phyloP scores from a whole-genome alignment of 92 coral and sea anemone genomes.

The Diadumene lineata region DNA sequence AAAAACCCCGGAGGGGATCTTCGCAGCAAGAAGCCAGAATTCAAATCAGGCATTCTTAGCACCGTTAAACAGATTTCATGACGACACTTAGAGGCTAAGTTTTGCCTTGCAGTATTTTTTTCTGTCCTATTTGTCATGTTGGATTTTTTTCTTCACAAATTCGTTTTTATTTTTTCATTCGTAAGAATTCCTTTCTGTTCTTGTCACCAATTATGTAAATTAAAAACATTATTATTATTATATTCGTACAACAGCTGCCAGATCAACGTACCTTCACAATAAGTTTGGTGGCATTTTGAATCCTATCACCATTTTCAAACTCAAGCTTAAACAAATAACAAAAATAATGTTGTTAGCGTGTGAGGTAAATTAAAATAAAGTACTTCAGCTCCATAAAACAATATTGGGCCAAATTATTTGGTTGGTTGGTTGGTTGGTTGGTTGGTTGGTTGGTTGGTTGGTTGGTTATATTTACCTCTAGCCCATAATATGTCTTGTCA shows the following conservation, averaged over 20 bases:
- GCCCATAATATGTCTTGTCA: slow-evolving; percentile 14
- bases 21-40: too few species aligned
- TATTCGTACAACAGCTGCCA: background rate
- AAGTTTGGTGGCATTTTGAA: background rate
- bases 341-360: too few species aligned
- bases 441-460: background rate
- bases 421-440: background rate
- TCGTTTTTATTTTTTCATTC: background rate
- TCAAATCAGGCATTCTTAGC: too few species aligned
- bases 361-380: too few species aligned
- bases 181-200: too few species aligned
- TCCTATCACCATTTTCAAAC: background rate
- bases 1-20: too few species aligned
- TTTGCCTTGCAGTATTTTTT: background rate
- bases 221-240: too few species aligned
- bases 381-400: background rate
- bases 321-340: background rate
- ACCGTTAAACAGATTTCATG: too few species aligned
- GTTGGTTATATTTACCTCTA: slow-evolving; percentile 16
- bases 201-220: too few species aligned
- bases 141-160: background rate
- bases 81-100: too few species aligned
- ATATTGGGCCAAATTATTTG: background rate
- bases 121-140: background rate
- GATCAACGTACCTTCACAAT: slow-evolving; percentile 17